Evolutionary conservation across 1,140 invertebrate species (phyloP), one percentile per base, ranked within the genome.

Genomic region (Leptoteleia sp.): DNA sequence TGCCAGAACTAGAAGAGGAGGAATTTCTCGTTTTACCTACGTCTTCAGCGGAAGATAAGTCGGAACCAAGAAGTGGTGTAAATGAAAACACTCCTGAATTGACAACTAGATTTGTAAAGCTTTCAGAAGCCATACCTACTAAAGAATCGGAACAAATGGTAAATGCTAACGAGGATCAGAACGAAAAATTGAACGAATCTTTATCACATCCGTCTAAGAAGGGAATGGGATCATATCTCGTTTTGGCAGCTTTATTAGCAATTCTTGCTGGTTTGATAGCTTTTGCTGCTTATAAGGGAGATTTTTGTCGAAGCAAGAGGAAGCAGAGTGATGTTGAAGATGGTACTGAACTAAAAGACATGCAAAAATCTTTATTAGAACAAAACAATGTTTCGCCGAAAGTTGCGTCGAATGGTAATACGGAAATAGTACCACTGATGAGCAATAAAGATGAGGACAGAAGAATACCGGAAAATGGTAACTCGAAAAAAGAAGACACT

Each of bases 281-380:
- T 1, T 83, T 88, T 11, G 89, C 87, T 0, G 87, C 87, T 0
- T 90, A 88, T 62, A 89, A 87, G 42, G 86, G 88, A 1, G 83
- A 88, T 11, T 87, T 89, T 4, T 90, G 89, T 33, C 65, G 70
- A 7, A 88, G 82, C 17, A 85, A 84, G 42, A 75, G 84, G 3
- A 88, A 89, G 40, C 70, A 84, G 0, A 65, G 59, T 4, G 83
- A 90, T 16, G 61, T 85, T 0, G 89, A 90, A 54, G 73, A 83
- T n/a, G 88, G 88, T 0, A 89, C 88, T 0, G 89, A 89, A 42
- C 3, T 89, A 22, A 89, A 86, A 17, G 89, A 90, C 43, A 83
- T 90, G 81, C 83, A 82, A 31, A 89, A 86, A 9, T 81, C 88
- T 4, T 70, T 90, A 7, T 11, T 90, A 4, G 84, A 90, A 1